A percentile compares a stretch with the other conserved stretches of the same genome.
phyloP scores from a whole-genome alignment of 2,888 invertebrate species.

The Perithous albicinctus region DNA sequence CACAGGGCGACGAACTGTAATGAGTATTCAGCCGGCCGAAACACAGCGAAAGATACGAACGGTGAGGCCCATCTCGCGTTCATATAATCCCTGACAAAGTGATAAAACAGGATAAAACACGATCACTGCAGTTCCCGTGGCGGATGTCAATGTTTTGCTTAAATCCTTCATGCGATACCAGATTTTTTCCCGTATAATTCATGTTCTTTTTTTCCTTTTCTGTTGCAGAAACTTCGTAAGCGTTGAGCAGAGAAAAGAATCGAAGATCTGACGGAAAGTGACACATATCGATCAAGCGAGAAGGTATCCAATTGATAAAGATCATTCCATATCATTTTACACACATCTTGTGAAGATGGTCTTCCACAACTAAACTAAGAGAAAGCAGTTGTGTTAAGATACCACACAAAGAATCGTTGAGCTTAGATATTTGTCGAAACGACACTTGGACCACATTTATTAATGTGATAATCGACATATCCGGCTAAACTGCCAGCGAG shows the following conservation, averaged over 20 bases:
- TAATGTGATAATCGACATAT: slow-evolving; percentile 57
- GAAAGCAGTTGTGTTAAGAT: slow-evolving; percentile 23
- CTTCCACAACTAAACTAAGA: slow-evolving; percentile 25
- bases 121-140: neutral
- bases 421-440: slow-evolving; percentile 15
- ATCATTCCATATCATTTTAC: slow-evolving; percentile 64
- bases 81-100: slow-evolving; percentile 3
- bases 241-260: slow-evolving; percentile 20
- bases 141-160: neutral
- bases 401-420: slow-evolving; percentile 7
- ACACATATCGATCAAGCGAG: slow-evolving; percentile 45
- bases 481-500: slow-evolving; percentile 1
- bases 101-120: neutral
- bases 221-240: slow-evolving; percentile 58
- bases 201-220: slow-evolving; percentile 20
- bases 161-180: neutral
- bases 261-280: slow-evolving; percentile 23
- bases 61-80: neutral
- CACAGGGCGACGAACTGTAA: slow-evolving; percentile 18
- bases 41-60: neutral
- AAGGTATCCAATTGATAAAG: slow-evolving; percentile 8
- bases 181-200: slow-evolving; percentile 7
- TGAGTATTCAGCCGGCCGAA: slow-evolving; percentile 23
- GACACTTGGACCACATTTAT: slow-evolving; percentile 32
- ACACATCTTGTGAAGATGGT: slow-evolving; percentile 37